A percentile compares a stretch with the other conserved stretches of the same genome.
These are phyloP conservation scores for Phaethornis superciliosus DNA, from an alignment of 2,113 vertebrate species.

Conservation along the genomic window DNA sequence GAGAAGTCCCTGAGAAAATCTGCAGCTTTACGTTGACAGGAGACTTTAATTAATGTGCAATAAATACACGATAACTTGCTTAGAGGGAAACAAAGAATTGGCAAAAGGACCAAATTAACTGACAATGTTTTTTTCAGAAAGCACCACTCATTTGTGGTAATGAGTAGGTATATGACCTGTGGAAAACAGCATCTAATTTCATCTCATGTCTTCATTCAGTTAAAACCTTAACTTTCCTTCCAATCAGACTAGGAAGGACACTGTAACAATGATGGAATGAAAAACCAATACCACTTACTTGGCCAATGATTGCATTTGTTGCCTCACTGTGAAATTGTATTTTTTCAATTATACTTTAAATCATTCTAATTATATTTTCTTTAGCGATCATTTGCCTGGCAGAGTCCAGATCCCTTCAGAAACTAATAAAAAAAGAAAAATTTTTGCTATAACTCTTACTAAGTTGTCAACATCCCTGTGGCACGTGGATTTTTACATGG, in stretches of 20 bases:
- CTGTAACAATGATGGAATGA: background rate
- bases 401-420: background rate
- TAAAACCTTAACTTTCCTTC: background rate
- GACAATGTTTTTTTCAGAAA: background rate
- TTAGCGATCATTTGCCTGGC: background rate
- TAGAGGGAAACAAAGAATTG: background rate
- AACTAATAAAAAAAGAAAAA: background rate
- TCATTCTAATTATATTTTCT: background rate
- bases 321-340: background rate
- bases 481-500: background rate
- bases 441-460: background rate
- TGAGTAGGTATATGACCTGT: background rate
- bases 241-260: background rate
- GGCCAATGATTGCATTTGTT: background rate
- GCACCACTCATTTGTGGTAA: background rate
- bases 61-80: background rate
- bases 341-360: background rate
- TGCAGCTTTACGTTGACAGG: background rate
- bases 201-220: fast-evolving
- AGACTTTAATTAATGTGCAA: background rate
- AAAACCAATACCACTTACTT: background rate
- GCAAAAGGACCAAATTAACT: background rate
- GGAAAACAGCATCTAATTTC: background rate
- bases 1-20: background rate
- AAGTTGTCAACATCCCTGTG: background rate